Evolutionary conservation across 2,113 vertebrate genomes (phyloP).

Genomic region (Aramus guarauna): DNA sequence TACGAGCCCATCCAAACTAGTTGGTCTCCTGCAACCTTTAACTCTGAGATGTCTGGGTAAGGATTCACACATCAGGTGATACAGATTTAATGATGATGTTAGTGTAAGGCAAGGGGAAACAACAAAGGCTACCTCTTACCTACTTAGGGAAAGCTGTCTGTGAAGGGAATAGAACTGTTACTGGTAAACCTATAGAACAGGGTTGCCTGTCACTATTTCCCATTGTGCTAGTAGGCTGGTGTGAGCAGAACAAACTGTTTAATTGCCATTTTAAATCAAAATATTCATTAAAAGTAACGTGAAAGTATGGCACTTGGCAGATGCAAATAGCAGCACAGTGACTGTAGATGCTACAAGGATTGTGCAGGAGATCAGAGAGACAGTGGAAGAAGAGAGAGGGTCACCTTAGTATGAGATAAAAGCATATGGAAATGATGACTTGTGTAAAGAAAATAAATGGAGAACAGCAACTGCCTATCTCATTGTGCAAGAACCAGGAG

Average conservation of each 20-base stretch:
- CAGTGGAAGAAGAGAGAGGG: neutral
- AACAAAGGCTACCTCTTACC: neutral
- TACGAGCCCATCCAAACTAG: neutral
- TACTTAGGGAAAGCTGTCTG: neutral
- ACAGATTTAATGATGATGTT: neutral
- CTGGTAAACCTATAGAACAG: neutral
- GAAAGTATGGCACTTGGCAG: neutral
- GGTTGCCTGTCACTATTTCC: neutral
- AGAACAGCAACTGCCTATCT: neutral
- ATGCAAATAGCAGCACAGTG: neutral
- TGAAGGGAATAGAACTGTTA: neutral
- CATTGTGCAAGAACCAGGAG: neutral
- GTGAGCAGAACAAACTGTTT: neutral
- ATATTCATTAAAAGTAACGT: neutral
- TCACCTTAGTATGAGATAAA: neutral
- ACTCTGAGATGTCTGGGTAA: neutral
- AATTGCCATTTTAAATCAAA: neutral
- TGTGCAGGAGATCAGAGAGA: neutral
- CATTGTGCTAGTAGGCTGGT: neutral
- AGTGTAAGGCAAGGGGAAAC: neutral
- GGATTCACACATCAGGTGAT: neutral
- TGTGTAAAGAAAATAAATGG: neutral
- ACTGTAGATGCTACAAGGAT: neutral
- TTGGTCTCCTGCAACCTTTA: neutral
- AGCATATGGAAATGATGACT: neutral